Percentiles rank a stretch among this genome's conserved stretches.
Evolutionary conservation across 2,113 vertebrate genomes (phyloP).

Genomic region (Gymnarchus niloticus): DNA sequence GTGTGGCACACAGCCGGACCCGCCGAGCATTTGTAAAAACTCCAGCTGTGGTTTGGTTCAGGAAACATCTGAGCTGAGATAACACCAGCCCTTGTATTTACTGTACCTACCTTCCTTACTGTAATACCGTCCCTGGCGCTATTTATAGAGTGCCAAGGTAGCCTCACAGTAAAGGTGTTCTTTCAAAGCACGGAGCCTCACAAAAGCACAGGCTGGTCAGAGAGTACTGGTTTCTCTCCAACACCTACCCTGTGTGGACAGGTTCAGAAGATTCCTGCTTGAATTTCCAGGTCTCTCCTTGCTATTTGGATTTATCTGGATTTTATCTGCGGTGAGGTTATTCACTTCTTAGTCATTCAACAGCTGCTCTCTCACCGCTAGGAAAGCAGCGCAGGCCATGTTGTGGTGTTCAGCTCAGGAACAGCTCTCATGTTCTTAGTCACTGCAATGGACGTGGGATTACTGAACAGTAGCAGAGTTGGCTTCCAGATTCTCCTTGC

Average conservation of each 20-base stretch:
- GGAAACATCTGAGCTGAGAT: background rate
- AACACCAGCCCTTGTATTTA: background rate
- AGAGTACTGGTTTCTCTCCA: background rate
- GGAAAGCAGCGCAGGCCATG: background rate
- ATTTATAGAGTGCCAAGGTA: slow-evolving; percentile 18
- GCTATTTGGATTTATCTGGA: background rate
- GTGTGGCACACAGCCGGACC: background rate
- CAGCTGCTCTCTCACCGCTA: background rate
- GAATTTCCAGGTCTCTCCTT: background rate
- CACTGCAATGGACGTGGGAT: background rate
- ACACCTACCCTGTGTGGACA: background rate
- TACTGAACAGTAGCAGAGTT: background rate
- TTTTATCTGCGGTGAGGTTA: background rate
- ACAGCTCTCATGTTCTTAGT: background rate
- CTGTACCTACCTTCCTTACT: slow-evolving; percentile 21
- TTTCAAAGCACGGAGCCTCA: background rate
- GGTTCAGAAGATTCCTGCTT: background rate
- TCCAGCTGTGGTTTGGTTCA: background rate
- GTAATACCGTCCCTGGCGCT: slow-evolving; percentile 10
- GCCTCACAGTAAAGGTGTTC: background rate
- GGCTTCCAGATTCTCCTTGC: background rate
- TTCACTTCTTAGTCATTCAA: background rate
- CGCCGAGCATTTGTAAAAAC: background rate
- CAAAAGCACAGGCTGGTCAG: background rate
- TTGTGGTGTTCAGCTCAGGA: no score